phyloP scores from a whole-genome alignment of 2,797 vertebrate genomes.

The Cephalopachus bancanus region DNA sequence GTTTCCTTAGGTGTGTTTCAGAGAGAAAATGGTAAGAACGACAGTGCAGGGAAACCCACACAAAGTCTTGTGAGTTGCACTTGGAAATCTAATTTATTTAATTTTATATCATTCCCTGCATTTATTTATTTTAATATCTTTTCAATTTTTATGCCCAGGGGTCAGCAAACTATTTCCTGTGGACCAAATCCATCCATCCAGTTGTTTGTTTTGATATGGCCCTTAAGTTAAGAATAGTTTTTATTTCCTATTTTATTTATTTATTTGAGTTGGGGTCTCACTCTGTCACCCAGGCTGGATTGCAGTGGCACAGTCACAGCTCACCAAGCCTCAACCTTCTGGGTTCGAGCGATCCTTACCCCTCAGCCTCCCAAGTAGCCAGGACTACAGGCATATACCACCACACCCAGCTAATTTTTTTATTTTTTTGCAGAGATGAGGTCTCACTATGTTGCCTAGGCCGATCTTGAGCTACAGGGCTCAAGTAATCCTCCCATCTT shows the following conservation, averaged over 20 bases:
- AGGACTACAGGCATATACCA: too few species aligned
- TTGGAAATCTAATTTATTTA: neutral
- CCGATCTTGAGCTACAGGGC: too few species aligned
- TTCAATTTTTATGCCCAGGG: neutral
- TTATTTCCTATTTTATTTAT: neutral
- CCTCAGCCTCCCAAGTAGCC: too few species aligned
- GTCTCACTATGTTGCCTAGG: too few species aligned
- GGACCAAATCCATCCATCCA: neutral
- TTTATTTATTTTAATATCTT: neutral
- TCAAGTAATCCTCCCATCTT: too few species aligned
- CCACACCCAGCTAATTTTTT: too few species aligned
- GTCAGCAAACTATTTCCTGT: neutral
- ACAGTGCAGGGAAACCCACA: too few species aligned
- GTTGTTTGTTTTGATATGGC: neutral
- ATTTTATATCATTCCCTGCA: neutral
- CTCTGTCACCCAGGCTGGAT: too few species aligned
- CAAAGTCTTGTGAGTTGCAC: neutral
- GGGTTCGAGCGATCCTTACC: rapidly evolving
- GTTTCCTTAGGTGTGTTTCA: neutral
- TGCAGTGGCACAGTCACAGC: too few species aligned
- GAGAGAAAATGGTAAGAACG: neutral
- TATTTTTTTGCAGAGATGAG: too few species aligned
- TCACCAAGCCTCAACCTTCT: too few species aligned
- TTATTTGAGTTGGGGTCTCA: too few species aligned
- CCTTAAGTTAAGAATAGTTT: neutral